Evolutionary conservation across 1,140 invertebrate species (phyloP), one percentile per base, ranked within the genome.

Genomic region (Propsilocerus akamusi): DNA sequence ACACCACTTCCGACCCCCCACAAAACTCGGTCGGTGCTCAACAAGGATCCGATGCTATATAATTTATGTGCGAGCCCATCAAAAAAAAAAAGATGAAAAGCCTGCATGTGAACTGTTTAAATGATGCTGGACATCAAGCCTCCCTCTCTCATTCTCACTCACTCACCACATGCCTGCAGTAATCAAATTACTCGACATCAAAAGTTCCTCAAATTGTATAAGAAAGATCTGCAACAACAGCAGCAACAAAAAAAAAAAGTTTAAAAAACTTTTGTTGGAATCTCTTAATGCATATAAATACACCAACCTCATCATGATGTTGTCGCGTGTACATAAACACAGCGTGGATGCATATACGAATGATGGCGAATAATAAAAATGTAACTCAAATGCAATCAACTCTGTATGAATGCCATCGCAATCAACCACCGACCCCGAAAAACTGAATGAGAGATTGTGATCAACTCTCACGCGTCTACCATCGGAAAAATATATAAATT

Each of bases 401-500:
- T 7, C 22, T 41, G n/a, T n/a, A n/a, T n/a, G 14, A 41, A 41
- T 41, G 14, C 34, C 22, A 41, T 20, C 34, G 34, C 34, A 41
- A 41, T 41, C 34, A 41, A 41, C 34, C 34, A 17, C 34, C 34
- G 14, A 41, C 34, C 34, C 34, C 34, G 17, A 41, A 41, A 41
- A 41, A n/a, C n/a, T n/a, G n/a, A n/a, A n/a, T n/a, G n/a, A n/a
- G n/a, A n/a, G n/a, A n/a, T n/a, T n/a, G n/a, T n/a, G n/a, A n/a
- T n/a, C n/a, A n/a, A n/a, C n/a, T n/a, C n/a, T n/a, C n/a, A n/a
- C n/a, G n/a, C n/a, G n/a, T n/a, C n/a, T n/a, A n/a, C n/a, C n/a
- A n/a, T n/a, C n/a, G n/a, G n/a, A n/a, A n/a, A n/a, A n/a, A n/a
- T n/a, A n/a, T n/a, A n/a, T n/a, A n/a, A n/a, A n/a, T n/a, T n/a